Evolutionary conservation across 2,797 vertebrate species (phyloP), one percentile per base, ranked within the genome.

Genomic region (Ibycter americanus): DNA sequence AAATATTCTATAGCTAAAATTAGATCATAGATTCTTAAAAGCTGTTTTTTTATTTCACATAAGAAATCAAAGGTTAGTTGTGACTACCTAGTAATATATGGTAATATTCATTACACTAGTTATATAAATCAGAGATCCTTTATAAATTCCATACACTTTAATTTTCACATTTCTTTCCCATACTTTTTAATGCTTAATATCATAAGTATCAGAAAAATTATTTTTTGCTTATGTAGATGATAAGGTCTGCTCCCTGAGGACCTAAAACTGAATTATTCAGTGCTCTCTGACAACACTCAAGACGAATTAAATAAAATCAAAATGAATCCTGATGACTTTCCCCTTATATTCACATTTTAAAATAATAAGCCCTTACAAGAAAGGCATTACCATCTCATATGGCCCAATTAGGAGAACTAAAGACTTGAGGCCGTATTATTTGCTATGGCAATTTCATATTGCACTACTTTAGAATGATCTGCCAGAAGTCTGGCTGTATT

Each of bases 221-320:
- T 44, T 82, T 95, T 95, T 95, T 95, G 66, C 88, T 88, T 91
- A 85, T 93, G 70, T 83, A 92, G 82, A 94, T 90, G 76, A 80
- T 73, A 96, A 95, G 62, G 61, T 92, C 89, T 96, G 11, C 78
- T 97, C 90, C 96, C 90, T 1, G 14, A 83, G 92, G 88, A 96
- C 32, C 13, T 85, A 92, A 91, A 95, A 80, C 34, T 95, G 91
- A 97, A 97, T 95, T 95, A 96, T 96, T 97, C 90, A 96, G 55
- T 92, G 81, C 36, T 67, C 84, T 91, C 62, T 96, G 94, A 96
- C 86, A 96, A 93, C 38, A 77, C 49, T 91, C 86, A 93, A 94
- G 91, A 95, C 72, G 95, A 97, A 97, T 97, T 96, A 95, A 97
- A 96, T 96, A 96, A 96, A 95, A 96, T 83, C 55, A 88, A 49